Conservation (phyloP, 2,888 invertebrate genomes). For the Lithophane leautieri region DNA sequence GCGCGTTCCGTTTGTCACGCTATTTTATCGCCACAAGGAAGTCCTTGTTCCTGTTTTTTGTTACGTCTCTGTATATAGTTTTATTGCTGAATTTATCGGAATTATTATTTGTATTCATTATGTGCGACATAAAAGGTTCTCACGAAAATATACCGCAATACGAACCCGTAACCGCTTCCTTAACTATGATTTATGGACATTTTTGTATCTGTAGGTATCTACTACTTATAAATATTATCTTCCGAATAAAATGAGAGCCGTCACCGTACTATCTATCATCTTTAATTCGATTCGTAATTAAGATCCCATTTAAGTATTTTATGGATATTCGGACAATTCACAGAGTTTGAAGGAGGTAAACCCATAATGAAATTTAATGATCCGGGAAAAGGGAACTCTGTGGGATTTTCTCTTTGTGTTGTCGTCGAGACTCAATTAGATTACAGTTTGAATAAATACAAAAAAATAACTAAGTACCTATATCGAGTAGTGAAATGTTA, state of each 20-base stretch:
- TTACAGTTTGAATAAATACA: conserved; percentile 34
- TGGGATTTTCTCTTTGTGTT: conserved; percentile 58
- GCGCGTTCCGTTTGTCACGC: conserved; percentile 72
- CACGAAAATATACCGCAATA: conserved; percentile 32
- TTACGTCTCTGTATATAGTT: conserved; percentile 62
- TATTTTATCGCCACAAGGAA: conserved; percentile 71
- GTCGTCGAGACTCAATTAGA: conserved; percentile 37
- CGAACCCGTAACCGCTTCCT: not conserved
- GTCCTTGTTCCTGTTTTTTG: conserved; percentile 70
- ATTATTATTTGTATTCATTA: conserved; percentile 61
- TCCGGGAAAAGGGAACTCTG: conserved; percentile 69
- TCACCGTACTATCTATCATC: conserved; percentile 24
- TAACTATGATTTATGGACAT: conserved; percentile 23
- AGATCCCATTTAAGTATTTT: conserved; percentile 79
- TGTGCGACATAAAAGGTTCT: conserved; percentile 41
- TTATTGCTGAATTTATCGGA: conserved; percentile 67
- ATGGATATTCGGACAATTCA: conserved; percentile 78
- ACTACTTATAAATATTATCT: conserved; percentile 12
- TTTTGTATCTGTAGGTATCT: conserved; percentile 11
- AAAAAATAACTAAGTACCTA: conserved; percentile 3
- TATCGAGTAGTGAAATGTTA: not conserved
- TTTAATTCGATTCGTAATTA: conserved; percentile 76
- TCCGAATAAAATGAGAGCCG: not conserved
- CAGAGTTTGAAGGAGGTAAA: conserved; percentile 77
- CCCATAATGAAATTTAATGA: conserved; percentile 79